Percentiles rank a stretch among this genome's conserved stretches.
These are phyloP conservation scores for Sebastolobus altivelis DNA, from an alignment of 2,797 vertebrate genomes.

Conservation along the genomic window DNA sequence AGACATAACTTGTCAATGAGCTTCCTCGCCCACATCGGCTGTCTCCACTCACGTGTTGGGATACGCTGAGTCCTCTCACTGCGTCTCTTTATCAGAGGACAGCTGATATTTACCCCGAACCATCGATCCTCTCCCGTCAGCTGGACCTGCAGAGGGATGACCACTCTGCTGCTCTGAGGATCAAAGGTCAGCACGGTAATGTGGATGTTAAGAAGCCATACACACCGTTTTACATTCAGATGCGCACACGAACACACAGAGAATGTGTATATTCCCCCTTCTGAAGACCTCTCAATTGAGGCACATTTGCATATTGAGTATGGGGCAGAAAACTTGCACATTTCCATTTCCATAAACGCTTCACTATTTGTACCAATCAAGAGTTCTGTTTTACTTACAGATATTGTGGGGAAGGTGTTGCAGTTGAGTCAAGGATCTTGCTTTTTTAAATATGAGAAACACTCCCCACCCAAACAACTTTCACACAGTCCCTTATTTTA, in stretches of 20 bases:
- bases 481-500: conserved; percentile 21
- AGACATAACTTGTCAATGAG: background rate
- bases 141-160: conserved; percentile 74
- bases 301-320: background rate
- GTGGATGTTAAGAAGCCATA: background rate
- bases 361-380: background rate
- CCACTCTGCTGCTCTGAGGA: conserved; percentile 64
- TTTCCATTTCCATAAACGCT: background rate
- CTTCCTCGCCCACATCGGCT: background rate
- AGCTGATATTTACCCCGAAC: conserved; percentile 80
- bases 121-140: conserved; percentile 63
- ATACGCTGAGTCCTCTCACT: background rate
- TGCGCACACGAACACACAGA: background rate
- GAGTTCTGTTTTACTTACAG: background rate
- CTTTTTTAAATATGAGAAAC: background rate
- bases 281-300: background rate
- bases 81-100: conserved; percentile 69
- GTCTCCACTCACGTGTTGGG: conserved; percentile 62
- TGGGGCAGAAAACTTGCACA: background rate
- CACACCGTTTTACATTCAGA: background rate
- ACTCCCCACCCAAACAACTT: too few relatives aligned
- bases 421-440: too few relatives aligned
- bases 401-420: background rate
- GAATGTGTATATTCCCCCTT: background rate
- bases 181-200: background rate